phyloP scores from a whole-genome alignment of 2,888 invertebrate species.

The Drosophila bunnanda region DNA sequence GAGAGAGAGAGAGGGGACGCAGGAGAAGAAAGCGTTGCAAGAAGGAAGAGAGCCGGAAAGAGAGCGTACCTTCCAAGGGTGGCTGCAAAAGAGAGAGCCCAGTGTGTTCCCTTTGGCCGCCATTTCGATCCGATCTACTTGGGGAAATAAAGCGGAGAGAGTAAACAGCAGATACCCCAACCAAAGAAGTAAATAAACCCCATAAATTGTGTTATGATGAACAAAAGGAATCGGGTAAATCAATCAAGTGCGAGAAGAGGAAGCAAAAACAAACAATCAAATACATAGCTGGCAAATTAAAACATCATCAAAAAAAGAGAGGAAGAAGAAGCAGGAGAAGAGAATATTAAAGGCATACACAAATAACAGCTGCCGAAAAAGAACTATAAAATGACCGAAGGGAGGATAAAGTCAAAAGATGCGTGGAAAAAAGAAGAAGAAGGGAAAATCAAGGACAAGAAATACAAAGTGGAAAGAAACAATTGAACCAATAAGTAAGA shows the following conservation, averaged over 20 bases:
- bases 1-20: background rate
- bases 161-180: background rate
- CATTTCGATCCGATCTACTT: conserved; percentile 16
- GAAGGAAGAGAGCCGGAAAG: background rate
- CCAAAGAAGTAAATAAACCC: conserved; percentile 2
- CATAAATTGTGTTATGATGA: conserved; percentile 1
- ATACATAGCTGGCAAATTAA: conserved; percentile 30
- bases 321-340: background rate
- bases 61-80: conserved; percentile 9
- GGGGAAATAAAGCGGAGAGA: background rate
- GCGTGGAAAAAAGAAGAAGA: background rate
- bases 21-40: background rate
- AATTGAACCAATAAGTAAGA: no score
- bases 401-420: background rate
- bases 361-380: conserved; percentile 14
- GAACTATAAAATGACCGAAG: background rate
- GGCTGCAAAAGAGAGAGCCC: background rate
- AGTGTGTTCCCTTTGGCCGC: background rate
- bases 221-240: conserved; percentile 10
- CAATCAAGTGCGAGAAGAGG: conserved; percentile 17
- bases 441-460: background rate
- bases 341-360: conserved; percentile 2
- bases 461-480: background rate
- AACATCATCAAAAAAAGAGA: conserved; percentile 18
- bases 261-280: conserved; percentile 21